phyloP scores from a whole-genome alignment of 2,888 invertebrate species.

The Iselma pallidipennis region DNA sequence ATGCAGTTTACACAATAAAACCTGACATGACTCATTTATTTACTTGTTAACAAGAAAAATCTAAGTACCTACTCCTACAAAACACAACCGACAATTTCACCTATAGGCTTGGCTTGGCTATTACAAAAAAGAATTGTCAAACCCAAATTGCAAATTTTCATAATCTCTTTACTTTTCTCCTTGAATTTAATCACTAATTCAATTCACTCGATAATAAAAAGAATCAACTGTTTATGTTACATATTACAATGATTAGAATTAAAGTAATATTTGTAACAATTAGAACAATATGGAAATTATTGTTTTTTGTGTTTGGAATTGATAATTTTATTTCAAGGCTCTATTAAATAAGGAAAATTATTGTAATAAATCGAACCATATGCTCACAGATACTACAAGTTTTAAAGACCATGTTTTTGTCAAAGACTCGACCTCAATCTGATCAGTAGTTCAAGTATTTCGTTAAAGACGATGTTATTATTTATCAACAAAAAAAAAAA shows the following conservation, averaged over 20 bases:
- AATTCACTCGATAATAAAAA: no score
- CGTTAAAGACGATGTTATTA: background rate
- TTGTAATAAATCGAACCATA: constrained; percentile 25
- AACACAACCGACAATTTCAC: background rate
- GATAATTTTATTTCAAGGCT: background rate
- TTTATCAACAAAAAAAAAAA: background rate
- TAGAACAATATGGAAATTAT: background rate
- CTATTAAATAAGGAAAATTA: constrained; percentile 4
- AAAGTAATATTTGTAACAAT: no score
- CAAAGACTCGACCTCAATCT: constrained; percentile 36
- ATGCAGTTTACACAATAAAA: constrained; percentile 38
- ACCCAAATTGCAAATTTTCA: no score
- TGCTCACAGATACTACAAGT: constrained; percentile 31
- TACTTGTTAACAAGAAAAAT: constrained; percentile 21
- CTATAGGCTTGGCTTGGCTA: no score
- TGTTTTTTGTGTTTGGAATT: background rate
- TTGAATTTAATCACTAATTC: no score
- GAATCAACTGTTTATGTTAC: no score
- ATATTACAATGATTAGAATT: no score
- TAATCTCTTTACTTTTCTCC: no score
- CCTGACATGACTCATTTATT: constrained; percentile 37
- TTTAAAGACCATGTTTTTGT: constrained; percentile 35
- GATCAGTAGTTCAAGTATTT: constrained; percentile 27
- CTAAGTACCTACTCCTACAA: constrained; percentile 5
- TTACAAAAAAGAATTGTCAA: no score